Base-by-base conservation (phyloP, 1,140 invertebrate species). In the Spodoptera frugiperda region DNA sequence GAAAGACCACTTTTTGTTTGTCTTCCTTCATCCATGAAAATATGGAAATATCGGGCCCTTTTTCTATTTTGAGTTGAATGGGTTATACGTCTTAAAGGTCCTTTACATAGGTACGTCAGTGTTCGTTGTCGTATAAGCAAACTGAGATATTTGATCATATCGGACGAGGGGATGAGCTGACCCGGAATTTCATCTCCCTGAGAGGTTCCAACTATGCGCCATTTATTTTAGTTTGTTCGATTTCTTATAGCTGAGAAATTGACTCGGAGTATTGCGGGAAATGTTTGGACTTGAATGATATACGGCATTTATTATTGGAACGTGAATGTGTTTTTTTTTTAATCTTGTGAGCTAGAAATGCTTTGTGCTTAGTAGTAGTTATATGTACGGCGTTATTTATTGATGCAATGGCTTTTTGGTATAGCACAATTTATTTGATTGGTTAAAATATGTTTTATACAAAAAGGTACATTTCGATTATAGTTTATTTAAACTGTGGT, bases 211-310 rank as follows among this genome's bases (percentile, higher is more conserved):
- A 87, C 84, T 91, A 90, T 90, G 83, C 78, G 79, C 85, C 79
- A 89, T 89, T 89, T 91, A 86, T 89, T 89, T 86, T 88, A 89
- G 84, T 88, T 89, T 86, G 85, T 84, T 89, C 84, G 81, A 89
- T 88, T 87, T 86, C 80, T 83, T 83, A 85, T 83, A 82, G 70
- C 73, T 81, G 80, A 78, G 84, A 83, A 82, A 86, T 80, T 81
- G 87, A 86, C 83, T 85, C 82, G 77, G 73, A 78, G 74, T 80
- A 80, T 82, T 78, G 72, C 78, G 81, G 79, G 77, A 61, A 83
- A 73, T 57, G 44, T 54, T 46, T 14, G 54, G 55, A 25, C n/a
- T 73, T 59, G 70, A 73, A 59, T 73, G 55, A 73, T 73, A 49
- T 73, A 73, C 55, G 19, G 21, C 53, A 19, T 71, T 71, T 71